These are phyloP conservation scores for Temnopleurus reevesii DNA, from an alignment of 53 echinoderm and acorn worm species.

Conservation along the genomic window DNA sequence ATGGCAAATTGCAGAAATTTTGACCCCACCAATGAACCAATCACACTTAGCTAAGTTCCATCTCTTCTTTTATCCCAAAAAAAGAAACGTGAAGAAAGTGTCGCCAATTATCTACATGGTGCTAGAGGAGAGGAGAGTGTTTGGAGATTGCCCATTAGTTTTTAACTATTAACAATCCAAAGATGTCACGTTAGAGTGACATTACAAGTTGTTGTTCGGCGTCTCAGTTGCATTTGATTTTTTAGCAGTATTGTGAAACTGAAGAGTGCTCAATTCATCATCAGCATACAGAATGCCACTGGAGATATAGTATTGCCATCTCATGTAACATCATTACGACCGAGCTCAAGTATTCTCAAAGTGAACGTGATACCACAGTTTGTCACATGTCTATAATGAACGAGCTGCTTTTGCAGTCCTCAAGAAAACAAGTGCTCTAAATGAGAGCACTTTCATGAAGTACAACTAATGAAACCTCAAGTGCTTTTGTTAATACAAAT, in stretches of 20 bases:
- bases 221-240: constrained; percentile 9
- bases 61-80: neutral
- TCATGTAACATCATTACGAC: neutral
- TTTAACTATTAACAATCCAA: neutral
- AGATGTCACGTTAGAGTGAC: neutral
- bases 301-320: neutral
- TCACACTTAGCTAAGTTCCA: neutral
- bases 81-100: neutral
- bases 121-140: neutral
- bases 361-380: neutral
- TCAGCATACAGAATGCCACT: constrained; percentile 2
- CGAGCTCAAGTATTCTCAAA: neutral
- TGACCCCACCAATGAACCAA: neutral
- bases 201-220: neutral
- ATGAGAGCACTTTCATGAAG: too few relatives aligned
- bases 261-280: constrained; percentile 19
- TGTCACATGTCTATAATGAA: neutral
- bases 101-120: neutral
- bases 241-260: neutral
- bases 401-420: neutral
- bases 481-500: too few relatives aligned
- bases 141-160: neutral
- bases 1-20: neutral
- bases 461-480: too few relatives aligned
- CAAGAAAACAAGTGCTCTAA: too few relatives aligned